Evolutionary conservation across 92 coral and sea anemone species (phyloP).

Genomic region (Umimayanthus chanpuru): DNA sequence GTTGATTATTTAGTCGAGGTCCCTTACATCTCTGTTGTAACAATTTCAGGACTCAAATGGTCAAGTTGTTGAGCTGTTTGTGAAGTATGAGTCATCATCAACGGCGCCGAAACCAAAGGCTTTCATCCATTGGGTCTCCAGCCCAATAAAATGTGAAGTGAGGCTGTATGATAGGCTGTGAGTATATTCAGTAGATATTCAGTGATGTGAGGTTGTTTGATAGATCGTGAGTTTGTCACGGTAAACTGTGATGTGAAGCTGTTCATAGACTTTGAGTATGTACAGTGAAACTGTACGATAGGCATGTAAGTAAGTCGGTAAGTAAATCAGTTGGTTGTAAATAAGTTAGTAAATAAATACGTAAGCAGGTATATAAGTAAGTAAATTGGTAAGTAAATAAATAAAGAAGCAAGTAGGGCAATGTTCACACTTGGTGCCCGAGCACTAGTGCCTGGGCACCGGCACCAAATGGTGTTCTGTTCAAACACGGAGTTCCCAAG

Average conservation of each 20-base stretch:
- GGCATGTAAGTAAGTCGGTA: conserved; percentile 24
- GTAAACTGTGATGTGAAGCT: too few relatives aligned
- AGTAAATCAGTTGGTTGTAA: too few relatives aligned
- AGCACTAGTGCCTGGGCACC: too few relatives aligned
- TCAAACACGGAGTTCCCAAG: too few relatives aligned
- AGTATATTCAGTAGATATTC: conserved; percentile 57
- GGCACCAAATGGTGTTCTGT: too few relatives aligned
- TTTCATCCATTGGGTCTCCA: conserved; percentile 95
- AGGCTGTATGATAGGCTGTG: conserved; percentile 93
- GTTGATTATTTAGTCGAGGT: not conserved
- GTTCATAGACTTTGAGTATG: conserved; percentile 43
- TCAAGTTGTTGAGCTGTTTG: conserved; percentile 76
- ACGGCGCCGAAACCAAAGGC: conserved; percentile 92
- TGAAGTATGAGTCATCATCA: conserved; percentile 76
- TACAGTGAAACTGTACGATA: conserved; percentile 84
- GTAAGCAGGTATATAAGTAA: too few relatives aligned
- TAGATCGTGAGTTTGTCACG: conserved; percentile 73
- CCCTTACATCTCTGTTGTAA: not conserved
- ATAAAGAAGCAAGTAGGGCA: too few relatives aligned
- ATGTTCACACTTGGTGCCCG: too few relatives aligned
- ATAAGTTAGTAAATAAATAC: too few relatives aligned
- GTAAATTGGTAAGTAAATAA: too few relatives aligned
- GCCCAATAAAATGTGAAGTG: conserved; percentile 89
- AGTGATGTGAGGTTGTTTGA: conserved; percentile 90
- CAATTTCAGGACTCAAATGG: conserved; percentile 82